Base-by-base conservation (phyloP, 2,113 vertebrate genomes). In the Ceyx margarethae region DNA sequence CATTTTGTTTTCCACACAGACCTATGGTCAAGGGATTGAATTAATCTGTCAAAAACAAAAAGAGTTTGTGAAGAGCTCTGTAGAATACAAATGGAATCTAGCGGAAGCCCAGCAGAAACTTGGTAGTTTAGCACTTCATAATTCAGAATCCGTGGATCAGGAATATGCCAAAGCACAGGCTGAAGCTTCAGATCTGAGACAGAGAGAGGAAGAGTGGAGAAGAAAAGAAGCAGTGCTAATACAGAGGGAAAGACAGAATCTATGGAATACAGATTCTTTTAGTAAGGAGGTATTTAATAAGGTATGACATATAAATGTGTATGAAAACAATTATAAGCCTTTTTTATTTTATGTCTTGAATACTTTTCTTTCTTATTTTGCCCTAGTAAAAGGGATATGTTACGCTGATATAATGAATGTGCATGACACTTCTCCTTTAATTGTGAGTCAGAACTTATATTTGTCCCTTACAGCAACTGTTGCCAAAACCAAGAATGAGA, bases 231-330 rank as follows among this genome's bases (percentile, higher is more conserved):
- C 94, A 81, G 97, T 98, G 74, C 96, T 99, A 90, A 97, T 97
- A 74, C 95, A 97, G 80, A 96, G 82, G 77, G 98, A 98, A 65
- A 98, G 96, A 86, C 97, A 97, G 94, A 98, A 98, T 94, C 94
- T 98, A 28, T 97, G 98, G 95, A 97, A 98, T 11, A 85, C 95
- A 81, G 97, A 98, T 58, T 96, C 96, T 56, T 88, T 97, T 80
- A 98, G 98, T 95, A 98, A 98, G 96, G 98, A 99, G n/a, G 98
- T 98, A 87, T 99, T 99, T 95, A 98, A 99, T 97, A 99, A 98
- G 98, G 99, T 98, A 98, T 56, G 82, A 51, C n/a, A 22, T 79
- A 80, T 56, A 81, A 75, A 74, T 48, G n/a, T 75, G 35, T 57
- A 75, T 81, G 15, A 69, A 67, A 42, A 75, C 43, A 81, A 56